phyloP scores from a whole-genome alignment of 2,797 vertebrate species.

The Phrynocephalus vlangalii region DNA sequence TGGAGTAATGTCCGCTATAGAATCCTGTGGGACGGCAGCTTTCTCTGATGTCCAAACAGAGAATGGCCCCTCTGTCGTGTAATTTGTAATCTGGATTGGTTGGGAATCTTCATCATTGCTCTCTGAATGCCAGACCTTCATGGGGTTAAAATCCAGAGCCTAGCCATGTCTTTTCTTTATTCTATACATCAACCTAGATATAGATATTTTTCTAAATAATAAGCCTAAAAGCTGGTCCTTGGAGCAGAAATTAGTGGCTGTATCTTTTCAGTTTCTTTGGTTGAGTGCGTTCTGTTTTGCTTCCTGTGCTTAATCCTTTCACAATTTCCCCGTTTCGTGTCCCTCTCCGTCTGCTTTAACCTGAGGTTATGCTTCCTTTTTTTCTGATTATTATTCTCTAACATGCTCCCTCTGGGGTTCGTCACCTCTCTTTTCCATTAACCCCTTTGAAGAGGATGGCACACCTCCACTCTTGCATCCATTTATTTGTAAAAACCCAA shows the following conservation, averaged over 20 bases:
- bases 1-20: conserved; percentile 34
- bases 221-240: background rate
- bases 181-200: background rate
- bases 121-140: background rate
- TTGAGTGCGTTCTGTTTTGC: background rate
- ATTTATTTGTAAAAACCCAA: background rate
- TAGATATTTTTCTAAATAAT: background rate
- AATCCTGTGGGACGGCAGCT: conserved; percentile 41
- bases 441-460: no score
- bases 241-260: background rate
- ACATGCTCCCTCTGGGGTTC: no score
- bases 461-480: no score
- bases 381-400: no score
- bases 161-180: background rate
- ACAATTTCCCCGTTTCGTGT: background rate
- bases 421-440: no score
- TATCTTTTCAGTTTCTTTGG: background rate
- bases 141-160: background rate
- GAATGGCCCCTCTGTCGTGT: conserved; percentile 15
- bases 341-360: no score
- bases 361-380: no score
- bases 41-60: conserved; percentile 35
- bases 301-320: background rate
- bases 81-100: conserved; percentile 22
- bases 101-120: conserved; percentile 27